A percentile compares a stretch with the other conserved stretches of the same genome.
These are phyloP conservation scores for Hydropsyche betteni DNA, from an alignment of 2,888 invertebrate species.

Conservation along the genomic window DNA sequence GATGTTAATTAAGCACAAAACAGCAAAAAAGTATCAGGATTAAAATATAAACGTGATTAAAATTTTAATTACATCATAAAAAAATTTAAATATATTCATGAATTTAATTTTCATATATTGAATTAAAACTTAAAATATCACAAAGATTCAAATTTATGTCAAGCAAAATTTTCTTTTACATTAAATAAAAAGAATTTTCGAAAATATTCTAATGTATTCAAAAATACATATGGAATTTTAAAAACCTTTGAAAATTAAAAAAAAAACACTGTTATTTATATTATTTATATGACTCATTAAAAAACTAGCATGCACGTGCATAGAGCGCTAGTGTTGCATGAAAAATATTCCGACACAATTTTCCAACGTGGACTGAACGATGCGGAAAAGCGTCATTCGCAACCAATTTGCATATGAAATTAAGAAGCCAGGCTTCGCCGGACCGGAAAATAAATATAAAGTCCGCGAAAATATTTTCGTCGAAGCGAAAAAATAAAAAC, in stretches of 20 bases:
- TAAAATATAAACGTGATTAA: no score
- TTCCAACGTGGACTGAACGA: background rate
- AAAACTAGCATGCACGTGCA: background rate
- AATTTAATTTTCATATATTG: no score
- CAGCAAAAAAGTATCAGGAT: no score
- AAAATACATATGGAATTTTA: background rate
- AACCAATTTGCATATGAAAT: conserved; percentile 50
- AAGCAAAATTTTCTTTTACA: no score
- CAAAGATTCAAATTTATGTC: no score
- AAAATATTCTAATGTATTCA: no score
- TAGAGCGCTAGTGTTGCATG: background rate
- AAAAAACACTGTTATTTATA: background rate
- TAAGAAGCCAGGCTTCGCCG: conserved; percentile 47
- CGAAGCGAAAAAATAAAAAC: background rate
- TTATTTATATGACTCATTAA: background rate
- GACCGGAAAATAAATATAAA: conserved; percentile 45
- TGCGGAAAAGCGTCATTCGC: conserved; percentile 12
- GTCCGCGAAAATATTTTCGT: conserved; percentile 43
- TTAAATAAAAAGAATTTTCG: no score
- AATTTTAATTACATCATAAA: no score
- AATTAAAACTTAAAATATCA: no score
- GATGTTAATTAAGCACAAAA: no score
- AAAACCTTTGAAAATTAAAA: background rate
- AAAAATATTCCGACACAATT: background rate
- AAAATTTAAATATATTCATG: no score